Evolutionary conservation across 2,113 vertebrate genomes (phyloP).

Genomic region (Vicugna pacos): DNA sequence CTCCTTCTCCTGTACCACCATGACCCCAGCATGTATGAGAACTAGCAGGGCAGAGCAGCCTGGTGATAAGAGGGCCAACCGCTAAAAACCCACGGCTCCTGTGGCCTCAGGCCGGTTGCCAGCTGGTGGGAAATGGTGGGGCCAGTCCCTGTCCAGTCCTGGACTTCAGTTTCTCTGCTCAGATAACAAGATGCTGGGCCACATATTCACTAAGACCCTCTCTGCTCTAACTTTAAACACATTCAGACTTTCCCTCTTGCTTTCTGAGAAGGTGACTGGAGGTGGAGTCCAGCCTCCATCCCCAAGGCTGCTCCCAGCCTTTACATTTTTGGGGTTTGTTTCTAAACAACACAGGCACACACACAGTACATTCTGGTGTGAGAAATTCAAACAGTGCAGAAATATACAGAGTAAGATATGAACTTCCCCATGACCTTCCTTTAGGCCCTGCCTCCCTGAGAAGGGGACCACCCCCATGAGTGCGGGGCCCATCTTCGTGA

Average conservation of each 20-base stretch:
- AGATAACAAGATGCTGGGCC: neutral
- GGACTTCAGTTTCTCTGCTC: neutral
- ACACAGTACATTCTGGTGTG: too few relatives aligned
- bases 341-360: neutral
- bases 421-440: neutral
- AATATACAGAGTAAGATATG: neutral
- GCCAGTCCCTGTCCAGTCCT: neutral
- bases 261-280: neutral
- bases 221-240: neutral
- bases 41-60: neutral
- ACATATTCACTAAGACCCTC: neutral
- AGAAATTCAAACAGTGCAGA: neutral
- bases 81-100: neutral
- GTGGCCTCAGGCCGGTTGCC: neutral
- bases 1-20: neutral
- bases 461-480: too few relatives aligned
- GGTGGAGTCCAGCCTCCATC: neutral
- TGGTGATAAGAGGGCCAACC: neutral
- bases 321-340: neutral
- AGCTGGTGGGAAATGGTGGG: neutral
- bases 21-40: neutral
- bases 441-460: neutral
- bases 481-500: rapidly evolving
- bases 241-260: neutral
- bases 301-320: neutral